phyloP scores from a whole-genome alignment of 2,797 vertebrate species.

The Poliocrania exsul region DNA sequence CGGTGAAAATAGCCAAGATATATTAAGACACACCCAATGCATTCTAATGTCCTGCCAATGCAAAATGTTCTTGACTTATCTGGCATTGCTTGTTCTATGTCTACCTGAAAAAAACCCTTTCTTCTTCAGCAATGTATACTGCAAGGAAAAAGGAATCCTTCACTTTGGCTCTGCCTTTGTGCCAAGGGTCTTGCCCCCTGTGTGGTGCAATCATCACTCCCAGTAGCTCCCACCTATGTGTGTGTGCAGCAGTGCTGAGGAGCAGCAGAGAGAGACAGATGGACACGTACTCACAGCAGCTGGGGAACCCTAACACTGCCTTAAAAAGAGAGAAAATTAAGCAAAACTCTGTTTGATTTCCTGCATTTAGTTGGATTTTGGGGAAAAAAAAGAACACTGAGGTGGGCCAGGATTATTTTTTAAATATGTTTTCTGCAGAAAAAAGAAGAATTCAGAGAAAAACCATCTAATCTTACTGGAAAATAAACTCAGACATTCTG shows the following conservation, averaged over 20 bases:
- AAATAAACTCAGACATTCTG: constrained; percentile 17
- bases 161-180: not conserved
- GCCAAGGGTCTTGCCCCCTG: not conserved
- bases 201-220: not conserved
- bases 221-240: not conserved
- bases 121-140: not conserved
- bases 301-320: not conserved
- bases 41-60: not conserved
- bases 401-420: not conserved
- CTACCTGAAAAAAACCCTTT: not conserved
- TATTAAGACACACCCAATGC: not conserved
- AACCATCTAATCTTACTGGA: not conserved
- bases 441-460: not conserved
- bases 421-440: not conserved
- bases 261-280: not conserved
- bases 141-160: not conserved
- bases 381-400: not conserved
- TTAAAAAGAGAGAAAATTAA: not conserved
- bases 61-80: not conserved
- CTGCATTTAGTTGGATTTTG: not conserved
- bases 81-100: not conserved
- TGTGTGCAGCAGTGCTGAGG: not conserved
- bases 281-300: not conserved
- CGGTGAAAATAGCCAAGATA: not conserved
- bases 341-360: not conserved